Conservation (phyloP, 2,797 vertebrate genomes). For the Protosalanx chinensis region DNA sequence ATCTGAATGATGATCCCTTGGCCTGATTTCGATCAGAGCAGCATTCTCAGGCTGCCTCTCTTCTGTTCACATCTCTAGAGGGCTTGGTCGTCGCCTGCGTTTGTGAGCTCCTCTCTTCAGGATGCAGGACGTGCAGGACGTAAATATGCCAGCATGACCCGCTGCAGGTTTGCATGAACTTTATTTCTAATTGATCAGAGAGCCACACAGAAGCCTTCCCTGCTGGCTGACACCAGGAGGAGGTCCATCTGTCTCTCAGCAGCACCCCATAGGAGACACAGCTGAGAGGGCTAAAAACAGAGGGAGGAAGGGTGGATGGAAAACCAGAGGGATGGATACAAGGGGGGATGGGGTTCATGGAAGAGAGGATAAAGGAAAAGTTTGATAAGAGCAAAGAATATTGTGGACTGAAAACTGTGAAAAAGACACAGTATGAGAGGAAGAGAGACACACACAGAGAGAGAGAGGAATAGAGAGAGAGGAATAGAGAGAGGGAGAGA, state of each 20-base stretch:
- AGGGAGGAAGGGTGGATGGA: constrained; percentile 35
- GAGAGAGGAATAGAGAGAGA: constrained; percentile 30
- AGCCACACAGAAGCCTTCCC: constrained; percentile 29
- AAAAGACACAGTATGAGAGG: constrained; percentile 29
- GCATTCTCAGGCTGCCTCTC: constrained; percentile 9
- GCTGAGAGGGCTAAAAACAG: constrained; percentile 54
- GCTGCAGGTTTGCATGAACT: constrained; percentile 48
- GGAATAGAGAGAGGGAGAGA: background rate
- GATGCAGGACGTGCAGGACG: constrained; percentile 43
- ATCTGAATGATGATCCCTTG: constrained; percentile 24
- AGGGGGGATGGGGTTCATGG: constrained; percentile 30
- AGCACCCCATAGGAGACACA: constrained; percentile 37
- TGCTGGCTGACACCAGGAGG: constrained; percentile 40
- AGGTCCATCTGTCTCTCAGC: constrained; percentile 61
- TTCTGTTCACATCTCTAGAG: constrained; percentile 23
- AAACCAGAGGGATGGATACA: constrained; percentile 12
- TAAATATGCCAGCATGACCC: constrained; percentile 45
- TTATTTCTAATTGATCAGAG: constrained; percentile 61
- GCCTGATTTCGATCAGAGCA: constrained; percentile 27
- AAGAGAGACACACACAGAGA: constrained; percentile 47
- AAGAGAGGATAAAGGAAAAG: constrained; percentile 23
- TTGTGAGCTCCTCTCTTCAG: constrained; percentile 25
- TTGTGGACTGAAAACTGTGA: constrained; percentile 16
- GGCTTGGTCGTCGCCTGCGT: background rate
- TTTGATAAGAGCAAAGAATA: constrained; percentile 23